Conservation (phyloP, 2,888 invertebrate species). For the Parapristionchus giblindavisi region DNA sequence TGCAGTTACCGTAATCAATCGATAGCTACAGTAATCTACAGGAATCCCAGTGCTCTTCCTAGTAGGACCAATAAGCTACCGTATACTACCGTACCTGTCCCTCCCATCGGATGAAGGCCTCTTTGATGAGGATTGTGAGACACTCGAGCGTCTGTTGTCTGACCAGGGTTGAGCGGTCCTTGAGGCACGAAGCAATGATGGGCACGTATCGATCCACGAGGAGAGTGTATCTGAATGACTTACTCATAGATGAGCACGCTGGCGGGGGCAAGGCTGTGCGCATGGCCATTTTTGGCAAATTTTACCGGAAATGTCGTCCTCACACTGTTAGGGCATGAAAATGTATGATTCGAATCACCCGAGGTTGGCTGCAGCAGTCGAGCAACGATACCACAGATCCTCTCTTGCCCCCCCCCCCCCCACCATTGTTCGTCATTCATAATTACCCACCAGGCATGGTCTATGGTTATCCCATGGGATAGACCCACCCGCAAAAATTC, state of each 20-base stretch:
- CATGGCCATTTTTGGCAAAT: too few relatives aligned
- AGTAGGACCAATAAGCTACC: background rate
- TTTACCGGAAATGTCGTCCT: too few relatives aligned
- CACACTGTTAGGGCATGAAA: too few relatives aligned
- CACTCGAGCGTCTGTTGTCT: constrained; percentile 78
- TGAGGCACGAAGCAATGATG: constrained; percentile 78
- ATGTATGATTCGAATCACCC: too few relatives aligned
- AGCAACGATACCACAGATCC: too few relatives aligned
- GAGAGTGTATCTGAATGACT: constrained; percentile 51
- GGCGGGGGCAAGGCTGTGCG: too few relatives aligned
- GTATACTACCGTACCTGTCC: constrained; percentile 46
- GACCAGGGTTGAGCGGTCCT: constrained; percentile 74
- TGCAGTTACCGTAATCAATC: background rate
- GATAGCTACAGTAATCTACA: background rate
- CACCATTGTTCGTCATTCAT: background rate
- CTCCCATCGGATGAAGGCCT: constrained; percentile 76
- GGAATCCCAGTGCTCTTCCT: background rate
- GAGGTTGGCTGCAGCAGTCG: too few relatives aligned
- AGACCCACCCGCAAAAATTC: too few relatives aligned
- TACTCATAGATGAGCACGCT: background rate
- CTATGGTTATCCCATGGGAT: too few relatives aligned
- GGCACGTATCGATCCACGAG: constrained; percentile 59
- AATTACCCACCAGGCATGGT: too few relatives aligned
- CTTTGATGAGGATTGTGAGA: constrained; percentile 79
- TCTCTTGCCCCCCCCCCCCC: too few relatives aligned